Evolutionary conservation across 2,113 vertebrate species (phyloP).

Genomic region (Emydocephalus ijimae): DNA sequence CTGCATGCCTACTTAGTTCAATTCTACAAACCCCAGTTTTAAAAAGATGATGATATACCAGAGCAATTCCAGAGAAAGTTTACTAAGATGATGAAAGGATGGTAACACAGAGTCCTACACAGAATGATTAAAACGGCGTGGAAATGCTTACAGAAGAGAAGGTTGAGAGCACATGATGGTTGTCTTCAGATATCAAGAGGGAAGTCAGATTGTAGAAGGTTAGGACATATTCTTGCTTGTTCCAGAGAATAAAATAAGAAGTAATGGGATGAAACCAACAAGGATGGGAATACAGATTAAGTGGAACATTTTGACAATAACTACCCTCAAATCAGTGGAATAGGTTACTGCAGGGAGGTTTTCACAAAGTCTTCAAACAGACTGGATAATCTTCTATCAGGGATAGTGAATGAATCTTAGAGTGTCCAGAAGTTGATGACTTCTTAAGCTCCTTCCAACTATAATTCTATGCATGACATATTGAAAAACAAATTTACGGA

Average conservation of each 20-base stretch:
- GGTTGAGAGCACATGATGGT: background rate
- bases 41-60: background rate
- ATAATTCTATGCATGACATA: background rate
- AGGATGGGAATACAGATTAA: background rate
- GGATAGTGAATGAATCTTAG: background rate
- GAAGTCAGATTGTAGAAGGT: background rate
- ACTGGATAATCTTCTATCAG: background rate
- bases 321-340: background rate
- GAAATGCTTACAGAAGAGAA: background rate
- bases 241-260: background rate
- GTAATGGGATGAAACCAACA: background rate
- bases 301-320: background rate
- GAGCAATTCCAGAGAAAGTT: background rate
- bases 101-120: background rate
- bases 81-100: background rate
- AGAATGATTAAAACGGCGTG: background rate
- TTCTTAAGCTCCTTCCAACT: background rate
- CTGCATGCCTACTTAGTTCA: background rate
- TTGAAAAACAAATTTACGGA: background rate
- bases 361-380: background rate
- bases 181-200: background rate
- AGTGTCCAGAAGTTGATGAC: background rate
- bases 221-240: background rate
- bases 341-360: background rate
- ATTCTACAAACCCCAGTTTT: background rate